Conservation (phyloP, 2,113 vertebrate genomes). For the Spermophilus dauricus region DNA sequence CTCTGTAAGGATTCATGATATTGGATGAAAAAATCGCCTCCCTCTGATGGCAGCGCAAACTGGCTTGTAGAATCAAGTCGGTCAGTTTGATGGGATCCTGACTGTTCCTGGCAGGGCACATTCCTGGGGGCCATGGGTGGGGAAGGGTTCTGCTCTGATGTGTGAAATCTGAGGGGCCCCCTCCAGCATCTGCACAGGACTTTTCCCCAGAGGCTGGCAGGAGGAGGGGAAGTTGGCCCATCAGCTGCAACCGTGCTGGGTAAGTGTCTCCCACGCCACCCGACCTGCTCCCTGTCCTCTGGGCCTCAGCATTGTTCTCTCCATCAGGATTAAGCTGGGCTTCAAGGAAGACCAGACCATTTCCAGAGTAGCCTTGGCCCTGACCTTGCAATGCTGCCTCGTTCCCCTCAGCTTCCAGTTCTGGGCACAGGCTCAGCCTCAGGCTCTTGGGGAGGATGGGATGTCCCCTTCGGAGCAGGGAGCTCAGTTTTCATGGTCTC, state of each 20-base stretch:
- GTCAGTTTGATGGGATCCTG: background rate
- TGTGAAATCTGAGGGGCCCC: background rate
- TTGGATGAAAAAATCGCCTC: background rate
- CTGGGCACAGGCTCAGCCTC: background rate
- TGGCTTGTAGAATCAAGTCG: background rate
- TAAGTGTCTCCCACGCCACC: no score
- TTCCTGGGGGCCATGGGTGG: background rate
- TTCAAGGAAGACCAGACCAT: background rate
- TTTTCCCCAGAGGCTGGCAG: background rate
- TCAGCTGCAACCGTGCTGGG: rapidly evolving
- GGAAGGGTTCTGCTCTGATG: background rate
- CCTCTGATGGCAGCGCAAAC: background rate
- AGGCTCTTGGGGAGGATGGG: rapidly evolving
- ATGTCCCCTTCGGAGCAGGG: no score
- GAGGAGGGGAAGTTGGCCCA: background rate
- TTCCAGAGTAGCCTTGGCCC: background rate
- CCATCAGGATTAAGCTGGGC: background rate
- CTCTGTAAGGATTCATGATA: conserved; percentile 1
- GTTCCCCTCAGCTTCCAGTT: rapidly evolving
- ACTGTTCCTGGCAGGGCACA: background rate
- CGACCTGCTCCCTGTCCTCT: rapidly evolving
- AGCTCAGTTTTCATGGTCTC: background rate
- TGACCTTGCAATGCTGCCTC: rapidly evolving
- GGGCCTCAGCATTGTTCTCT: background rate
- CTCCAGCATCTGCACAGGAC: background rate